phyloP scores from a whole-genome alignment of 1,140 invertebrate species.

The Reticulitermes speratus region DNA sequence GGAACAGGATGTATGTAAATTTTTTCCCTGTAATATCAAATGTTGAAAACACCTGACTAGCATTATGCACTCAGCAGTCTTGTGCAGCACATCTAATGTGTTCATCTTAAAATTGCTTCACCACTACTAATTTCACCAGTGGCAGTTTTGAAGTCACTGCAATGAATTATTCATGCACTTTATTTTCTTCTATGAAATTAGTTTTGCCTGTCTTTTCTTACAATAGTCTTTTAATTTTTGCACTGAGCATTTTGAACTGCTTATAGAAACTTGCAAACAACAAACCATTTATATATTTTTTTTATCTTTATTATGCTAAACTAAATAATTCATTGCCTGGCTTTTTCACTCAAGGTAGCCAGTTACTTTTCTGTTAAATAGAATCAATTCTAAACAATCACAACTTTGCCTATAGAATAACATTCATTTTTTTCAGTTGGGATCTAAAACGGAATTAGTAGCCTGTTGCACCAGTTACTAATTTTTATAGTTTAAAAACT shows the following conservation, averaged over 20 bases:
- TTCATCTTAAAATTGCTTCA: slow-evolving; percentile 19
- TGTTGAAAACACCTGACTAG: slow-evolving; percentile 27
- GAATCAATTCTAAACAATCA: background rate
- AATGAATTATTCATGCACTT: background rate
- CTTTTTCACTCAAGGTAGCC: slow-evolving; percentile 3
- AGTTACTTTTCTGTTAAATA: background rate
- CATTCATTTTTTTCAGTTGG: background rate
- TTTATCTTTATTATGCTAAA: background rate
- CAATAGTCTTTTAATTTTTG: background rate
- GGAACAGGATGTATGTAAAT: background rate
- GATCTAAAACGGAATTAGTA: background rate
- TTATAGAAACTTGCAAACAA: background rate
- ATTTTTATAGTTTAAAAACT: slow-evolving; percentile 10
- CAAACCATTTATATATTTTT: background rate
- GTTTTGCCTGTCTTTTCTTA: background rate
- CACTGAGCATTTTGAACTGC: background rate
- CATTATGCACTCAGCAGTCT: slow-evolving; percentile 23
- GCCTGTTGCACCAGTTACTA: background rate
- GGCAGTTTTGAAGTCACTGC: background rate
- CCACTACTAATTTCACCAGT: slow-evolving; percentile 28
- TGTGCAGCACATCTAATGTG: slow-evolving; percentile 27
- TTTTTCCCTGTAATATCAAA: slow-evolving; percentile 20
- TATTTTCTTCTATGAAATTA: background rate
- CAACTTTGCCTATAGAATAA: slow-evolving; percentile 1
- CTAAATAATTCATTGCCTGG: slow-evolving; percentile 5